Evolutionary conservation across 2,888 invertebrate genomes (phyloP).

Genomic region (Theodoxus fluviatilis): DNA sequence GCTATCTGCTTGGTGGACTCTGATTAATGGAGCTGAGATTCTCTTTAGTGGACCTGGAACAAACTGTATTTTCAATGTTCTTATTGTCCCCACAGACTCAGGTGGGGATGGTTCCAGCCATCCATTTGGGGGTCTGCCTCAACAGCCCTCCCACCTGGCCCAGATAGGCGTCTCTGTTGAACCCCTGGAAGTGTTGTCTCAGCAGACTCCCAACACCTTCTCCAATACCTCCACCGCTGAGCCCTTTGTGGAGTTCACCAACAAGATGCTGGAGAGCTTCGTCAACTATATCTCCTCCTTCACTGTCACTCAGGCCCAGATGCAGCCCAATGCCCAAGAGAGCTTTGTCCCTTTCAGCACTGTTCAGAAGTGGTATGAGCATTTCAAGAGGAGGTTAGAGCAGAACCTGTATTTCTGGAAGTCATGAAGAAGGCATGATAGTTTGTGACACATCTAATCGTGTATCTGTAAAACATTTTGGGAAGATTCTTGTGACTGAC

Average conservation of each 20-base stretch:
- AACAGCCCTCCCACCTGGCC: slow-evolving; percentile 76
- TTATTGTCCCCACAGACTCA: too few species aligned
- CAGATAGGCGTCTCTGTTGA: slow-evolving; percentile 94
- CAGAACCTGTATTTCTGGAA: slow-evolving; percentile 95
- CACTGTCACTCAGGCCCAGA: slow-evolving; percentile 80
- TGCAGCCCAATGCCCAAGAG: slow-evolving; percentile 80
- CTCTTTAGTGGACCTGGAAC: too few species aligned
- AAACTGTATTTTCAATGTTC: too few species aligned
- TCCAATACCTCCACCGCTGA: slow-evolving; percentile 53
- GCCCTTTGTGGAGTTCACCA: slow-evolving; percentile 70
- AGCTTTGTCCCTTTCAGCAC: slow-evolving; percentile 86
- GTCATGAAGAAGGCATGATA: slow-evolving; percentile 42
- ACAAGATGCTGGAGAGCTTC: slow-evolving; percentile 92
- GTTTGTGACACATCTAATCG: too few species aligned
- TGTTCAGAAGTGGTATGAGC: slow-evolving; percentile 92
- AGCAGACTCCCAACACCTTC: slow-evolving; percentile 66
- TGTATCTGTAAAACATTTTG: too few species aligned
- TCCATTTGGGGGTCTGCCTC: slow-evolving; percentile 37
- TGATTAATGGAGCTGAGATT: too few species aligned
- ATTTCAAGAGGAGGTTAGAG: slow-evolving; percentile 85
- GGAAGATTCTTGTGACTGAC: too few species aligned
- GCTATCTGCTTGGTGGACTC: too few species aligned
- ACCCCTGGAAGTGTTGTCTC: slow-evolving; percentile 70
- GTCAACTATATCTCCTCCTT: slow-evolving; percentile 93
- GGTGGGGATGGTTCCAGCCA: slow-evolving; percentile 27